Evolutionary conservation across 2,113 vertebrate genomes (phyloP).

Genomic region (Capreolus pygargus): DNA sequence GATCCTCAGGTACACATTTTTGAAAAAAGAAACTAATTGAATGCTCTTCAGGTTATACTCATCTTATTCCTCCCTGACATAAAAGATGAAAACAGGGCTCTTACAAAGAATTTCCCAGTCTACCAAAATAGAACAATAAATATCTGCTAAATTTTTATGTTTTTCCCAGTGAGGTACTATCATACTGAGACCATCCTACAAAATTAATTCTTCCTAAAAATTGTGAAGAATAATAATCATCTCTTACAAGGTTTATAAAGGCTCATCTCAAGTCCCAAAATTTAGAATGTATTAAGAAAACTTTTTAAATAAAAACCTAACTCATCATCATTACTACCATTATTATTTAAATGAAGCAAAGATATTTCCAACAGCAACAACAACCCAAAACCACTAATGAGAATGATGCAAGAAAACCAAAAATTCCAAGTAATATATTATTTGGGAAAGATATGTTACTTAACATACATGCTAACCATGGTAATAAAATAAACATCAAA

Average conservation of each 20-base stretch:
- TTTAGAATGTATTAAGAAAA: not conserved
- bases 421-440: not conserved
- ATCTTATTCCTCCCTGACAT: not conserved
- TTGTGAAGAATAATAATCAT: not conserved
- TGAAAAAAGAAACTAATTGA: conserved; percentile 29
- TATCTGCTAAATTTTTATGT: not conserved
- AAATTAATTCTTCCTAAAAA: conserved; percentile 32
- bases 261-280: not conserved
- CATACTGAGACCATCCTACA: not conserved
- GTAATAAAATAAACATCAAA: not conserved
- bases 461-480: not conserved
- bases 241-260: conserved; percentile 4
- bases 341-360: conserved; percentile 47
- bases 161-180: not conserved
- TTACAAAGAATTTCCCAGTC: not conserved
- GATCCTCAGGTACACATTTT: not conserved
- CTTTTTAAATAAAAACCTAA: not conserved
- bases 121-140: not conserved
- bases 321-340: not conserved
- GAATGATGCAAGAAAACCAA: not conserved
- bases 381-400: not conserved
- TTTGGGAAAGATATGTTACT: not conserved
- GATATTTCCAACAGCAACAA: not conserved
- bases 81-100: conserved; percentile 8
- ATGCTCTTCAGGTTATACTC: not conserved